These are phyloP conservation scores for Coracopsis vasa DNA, from an alignment of 2,113 vertebrate species.

Conservation along the genomic window DNA sequence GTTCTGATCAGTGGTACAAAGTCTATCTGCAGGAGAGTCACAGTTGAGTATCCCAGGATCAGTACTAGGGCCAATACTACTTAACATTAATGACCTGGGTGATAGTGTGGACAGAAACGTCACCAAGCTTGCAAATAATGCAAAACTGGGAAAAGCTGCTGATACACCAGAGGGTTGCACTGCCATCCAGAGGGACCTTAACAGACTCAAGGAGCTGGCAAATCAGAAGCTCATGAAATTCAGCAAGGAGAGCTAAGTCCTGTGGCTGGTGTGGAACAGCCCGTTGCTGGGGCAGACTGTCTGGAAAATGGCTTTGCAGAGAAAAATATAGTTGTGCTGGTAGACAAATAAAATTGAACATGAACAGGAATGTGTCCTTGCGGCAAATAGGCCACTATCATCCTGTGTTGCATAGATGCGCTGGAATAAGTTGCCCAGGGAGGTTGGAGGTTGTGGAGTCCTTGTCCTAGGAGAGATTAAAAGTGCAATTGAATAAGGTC, in stretches of 20 bases:
- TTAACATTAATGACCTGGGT: neutral
- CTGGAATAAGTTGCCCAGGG: neutral
- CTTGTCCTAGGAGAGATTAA: neutral
- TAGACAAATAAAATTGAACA: neutral
- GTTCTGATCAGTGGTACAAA: neutral
- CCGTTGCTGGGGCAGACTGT: neutral
- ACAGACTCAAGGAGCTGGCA: neutral
- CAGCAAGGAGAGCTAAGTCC: neutral
- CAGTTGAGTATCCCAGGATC: neutral
- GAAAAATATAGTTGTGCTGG: neutral
- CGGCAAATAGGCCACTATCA: neutral
- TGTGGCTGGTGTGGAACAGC: neutral
- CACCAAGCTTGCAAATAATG: neutral
- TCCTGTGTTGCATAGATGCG: neutral
- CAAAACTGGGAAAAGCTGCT: neutral
- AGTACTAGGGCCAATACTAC: neutral
- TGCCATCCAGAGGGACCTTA: neutral
- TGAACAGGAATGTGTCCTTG: neutral
- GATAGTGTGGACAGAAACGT: neutral
- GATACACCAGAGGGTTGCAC: neutral
- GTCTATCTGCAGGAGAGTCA: neutral
- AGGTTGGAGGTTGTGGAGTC: neutral
- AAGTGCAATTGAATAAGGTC: neutral
- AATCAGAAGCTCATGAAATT: neutral
- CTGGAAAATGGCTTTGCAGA: neutral